Evolutionary conservation across 2,113 vertebrate species (phyloP), one percentile per base, ranked within the genome.

Genomic region (Excalfactoria chinensis): DNA sequence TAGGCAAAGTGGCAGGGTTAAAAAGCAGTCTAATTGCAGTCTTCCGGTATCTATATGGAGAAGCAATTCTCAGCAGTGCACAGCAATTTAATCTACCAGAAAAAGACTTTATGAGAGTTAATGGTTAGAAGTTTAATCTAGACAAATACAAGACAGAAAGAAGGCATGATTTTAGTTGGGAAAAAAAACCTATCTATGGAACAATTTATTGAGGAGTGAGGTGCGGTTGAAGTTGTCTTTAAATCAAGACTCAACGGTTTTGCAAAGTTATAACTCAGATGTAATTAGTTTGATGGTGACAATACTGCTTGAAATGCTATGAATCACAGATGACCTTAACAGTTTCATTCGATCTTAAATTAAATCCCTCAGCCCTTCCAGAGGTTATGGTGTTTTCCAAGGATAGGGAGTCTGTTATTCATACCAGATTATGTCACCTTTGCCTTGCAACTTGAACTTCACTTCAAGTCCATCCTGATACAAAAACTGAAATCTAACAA

Each of bases 21-120:
- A 87, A 95, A 81, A 56, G 63, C 41, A 88, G 71, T 32, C 21
- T 88, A 80, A 93, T 53, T 88, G 62, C 35, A 64, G 25, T 71
- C 69, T 84, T 78, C 73, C 66, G 63, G 49, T 46, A 84, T 44
- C 86, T 83, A 59, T 14, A 46, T 3, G 35, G 44, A 86, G 53
- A 73, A 78, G 70, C 67, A 88, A 74, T 69, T 89, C 74, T 69
- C 84, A 81, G 75, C 11, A 90, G 67, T 1, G 86, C 69, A 81
- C 66, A 81, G 44, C 70, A 72, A 16, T 88, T 88, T 26, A 70
- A 80, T 83, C 59, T 76, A 78, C 26, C 84, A 88, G 77, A 92
- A 89, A 86, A 84, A 71, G 35, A 37, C 19, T 62, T 84, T 75
- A 90, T 86, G 77, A 72, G 77, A 84, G 51, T 51, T 81, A 94